These are phyloP conservation scores for Polietes domitor DNA, from an alignment of 2,888 invertebrate genomes.

Conservation along the genomic window DNA sequence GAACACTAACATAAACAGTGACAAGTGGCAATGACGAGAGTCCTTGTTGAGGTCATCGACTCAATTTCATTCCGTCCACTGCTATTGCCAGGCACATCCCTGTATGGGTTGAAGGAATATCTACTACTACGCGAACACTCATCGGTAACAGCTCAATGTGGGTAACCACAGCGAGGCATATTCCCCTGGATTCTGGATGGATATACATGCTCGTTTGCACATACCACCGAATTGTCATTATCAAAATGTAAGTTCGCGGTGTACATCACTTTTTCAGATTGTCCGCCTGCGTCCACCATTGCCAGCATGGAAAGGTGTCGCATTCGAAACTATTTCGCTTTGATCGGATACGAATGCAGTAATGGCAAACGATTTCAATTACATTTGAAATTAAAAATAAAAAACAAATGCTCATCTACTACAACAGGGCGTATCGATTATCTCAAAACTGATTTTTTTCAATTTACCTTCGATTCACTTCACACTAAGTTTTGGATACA, in stretches of 20 bases:
- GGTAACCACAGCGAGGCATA: slow-evolving; percentile 1
- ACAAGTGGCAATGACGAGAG: no score
- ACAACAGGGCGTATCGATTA: no score
- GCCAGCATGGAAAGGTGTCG: neutral
- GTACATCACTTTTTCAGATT: neutral
- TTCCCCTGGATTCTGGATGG: neutral
- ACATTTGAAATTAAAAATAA: no score
- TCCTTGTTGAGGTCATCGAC: no score
- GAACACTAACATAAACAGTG: no score
- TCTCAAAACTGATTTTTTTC: no score
- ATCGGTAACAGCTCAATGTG: neutral
- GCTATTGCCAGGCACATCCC: neutral
- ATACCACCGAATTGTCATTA: slow-evolving; percentile 15
- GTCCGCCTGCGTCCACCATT: neutral
- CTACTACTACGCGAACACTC: neutral
- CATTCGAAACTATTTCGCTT: no score
- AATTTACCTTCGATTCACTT: no score
- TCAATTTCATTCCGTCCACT: neutral
- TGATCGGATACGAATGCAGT: no score
- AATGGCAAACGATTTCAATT: neutral
- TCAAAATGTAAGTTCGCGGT: neutral
- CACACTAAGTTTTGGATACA: no score
- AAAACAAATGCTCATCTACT: no score
- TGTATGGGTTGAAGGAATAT: neutral
- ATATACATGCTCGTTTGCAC: neutral